These are phyloP conservation scores for Emydura subglobosa DNA, from an alignment of 2,113 vertebrate species.

Conservation along the genomic window DNA sequence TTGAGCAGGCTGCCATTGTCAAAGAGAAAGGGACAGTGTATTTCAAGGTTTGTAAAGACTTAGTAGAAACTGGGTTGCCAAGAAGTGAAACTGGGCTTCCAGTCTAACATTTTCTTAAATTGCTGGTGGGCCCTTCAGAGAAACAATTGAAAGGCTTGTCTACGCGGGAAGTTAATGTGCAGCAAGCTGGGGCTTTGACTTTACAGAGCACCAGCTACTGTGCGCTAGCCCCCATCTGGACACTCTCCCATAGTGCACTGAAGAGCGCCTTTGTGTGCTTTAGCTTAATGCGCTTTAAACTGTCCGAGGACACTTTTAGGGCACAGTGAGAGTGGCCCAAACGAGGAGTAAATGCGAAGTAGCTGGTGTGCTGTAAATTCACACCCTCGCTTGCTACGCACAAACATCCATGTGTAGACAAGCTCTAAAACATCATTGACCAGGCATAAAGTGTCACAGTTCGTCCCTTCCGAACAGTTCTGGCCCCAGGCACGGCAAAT, in stretches of 20 bases:
- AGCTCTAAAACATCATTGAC: background rate
- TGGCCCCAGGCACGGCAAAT: fast-evolving
- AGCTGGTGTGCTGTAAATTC: background rate
- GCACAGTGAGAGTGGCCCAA: background rate
- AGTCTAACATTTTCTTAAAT: background rate
- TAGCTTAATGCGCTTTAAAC: background rate
- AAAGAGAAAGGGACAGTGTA: conserved; percentile 96
- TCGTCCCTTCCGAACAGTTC: fast-evolving
- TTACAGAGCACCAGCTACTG: background rate
- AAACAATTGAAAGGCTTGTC: background rate
- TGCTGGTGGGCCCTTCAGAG: fast-evolving
- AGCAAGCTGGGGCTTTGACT: background rate
- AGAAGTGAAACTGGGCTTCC: background rate
- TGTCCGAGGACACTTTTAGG: background rate
- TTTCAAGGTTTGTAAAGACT: conserved; percentile 87
- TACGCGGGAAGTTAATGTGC: background rate
- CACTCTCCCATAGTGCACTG: background rate
- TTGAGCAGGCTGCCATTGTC: conserved; percentile 85
- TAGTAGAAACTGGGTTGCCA: background rate
- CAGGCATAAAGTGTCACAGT: fast-evolving
- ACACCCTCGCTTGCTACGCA: background rate
- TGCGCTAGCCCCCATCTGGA: background rate
- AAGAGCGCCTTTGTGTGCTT: background rate
- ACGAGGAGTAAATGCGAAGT: background rate
- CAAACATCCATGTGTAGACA: background rate